Base-by-base conservation (phyloP, 2,888 invertebrate species). In the Oscheius sp. region DNA sequence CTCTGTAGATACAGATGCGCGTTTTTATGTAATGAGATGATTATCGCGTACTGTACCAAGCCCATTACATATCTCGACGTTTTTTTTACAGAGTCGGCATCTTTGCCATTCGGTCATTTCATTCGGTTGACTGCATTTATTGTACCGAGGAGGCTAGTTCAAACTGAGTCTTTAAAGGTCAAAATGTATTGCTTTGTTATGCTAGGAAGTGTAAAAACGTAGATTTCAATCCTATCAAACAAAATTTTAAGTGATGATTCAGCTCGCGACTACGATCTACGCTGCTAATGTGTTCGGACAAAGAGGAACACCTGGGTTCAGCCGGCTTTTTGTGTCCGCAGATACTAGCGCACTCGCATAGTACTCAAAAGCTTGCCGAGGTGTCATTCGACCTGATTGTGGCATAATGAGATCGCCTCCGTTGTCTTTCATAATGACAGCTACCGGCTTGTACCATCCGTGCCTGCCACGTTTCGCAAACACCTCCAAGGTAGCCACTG, bases 401-500 rank as follows among this genome's bases (percentile, higher is more conserved):
- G 48, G 48, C 63, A 63, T 63, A 63, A 63, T 47, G 11, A 63
- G 63, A 48, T 48, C 63, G 47, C n/a, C 63, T 33, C n/a, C 21
- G 32, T 53, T 63, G 58, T 42, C 47, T 63, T 63, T 63, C 63
- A 48, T 63, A 63, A 63, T 63, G 63, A 63, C 63, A 60, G 47
- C 47, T 47, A 33, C 63, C 32, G 33, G 7, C 63, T 48, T 63
- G 63, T 63, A 47, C 63, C 63, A 48, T 32, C 48, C 48, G 5
- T 47, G 2, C 50, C 33, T 9, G 47, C 48, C 50, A n/a, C n/a
- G 50, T 63, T 63, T 63, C 63, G 63, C 50, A 63, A 48, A 48
- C 63, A n/a, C 48, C n/a, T 60, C 35, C 9, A 13, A n/a, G 35
- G 32, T 60, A 47, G 29, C 21, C 32, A 37, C 37, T 42, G 11